Conservation (phyloP, 2,888 invertebrate species). For the Spialia ferax region DNA sequence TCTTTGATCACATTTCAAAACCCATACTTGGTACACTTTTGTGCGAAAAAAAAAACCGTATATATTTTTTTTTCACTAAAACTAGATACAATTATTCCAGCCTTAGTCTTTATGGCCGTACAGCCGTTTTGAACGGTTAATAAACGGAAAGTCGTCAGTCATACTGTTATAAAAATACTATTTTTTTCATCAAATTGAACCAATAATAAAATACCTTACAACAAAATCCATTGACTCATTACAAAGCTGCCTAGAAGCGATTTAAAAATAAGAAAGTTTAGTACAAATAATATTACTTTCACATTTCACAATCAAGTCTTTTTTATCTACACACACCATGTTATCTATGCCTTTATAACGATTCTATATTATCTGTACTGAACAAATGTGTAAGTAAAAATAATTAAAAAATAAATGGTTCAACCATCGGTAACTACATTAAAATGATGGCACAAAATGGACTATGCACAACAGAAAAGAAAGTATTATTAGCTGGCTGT, state of each 20-base stretch:
- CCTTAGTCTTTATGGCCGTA: slow-evolving; percentile 35
- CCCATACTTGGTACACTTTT: slow-evolving; percentile 51
- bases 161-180: slow-evolving; percentile 40
- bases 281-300: slow-evolving; percentile 23
- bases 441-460: slow-evolving; percentile 53
- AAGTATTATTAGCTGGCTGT: not conserved
- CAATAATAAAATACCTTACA: slow-evolving; percentile 44
- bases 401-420: slow-evolving; percentile 41
- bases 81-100: slow-evolving; percentile 28
- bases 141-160: slow-evolving; percentile 38
- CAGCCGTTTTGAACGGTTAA: slow-evolving; percentile 26
- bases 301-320: not conserved
- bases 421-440: slow-evolving; percentile 44
- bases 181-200: slow-evolving; percentile 40
- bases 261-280: slow-evolving; percentile 19
- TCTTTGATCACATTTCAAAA: slow-evolving; percentile 67
- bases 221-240: slow-evolving; percentile 30
- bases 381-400: slow-evolving; percentile 42
- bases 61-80: slow-evolving; percentile 30
- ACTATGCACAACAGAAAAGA: slow-evolving; percentile 43
- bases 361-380: slow-evolving; percentile 24
- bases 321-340: not conserved
- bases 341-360: not conserved
- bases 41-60: slow-evolving; percentile 30
- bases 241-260: slow-evolving; percentile 38